These are phyloP conservation scores for Epizoanthus illoricatus DNA, from an alignment of 92 coral and sea anemone species.

Conservation along the genomic window DNA sequence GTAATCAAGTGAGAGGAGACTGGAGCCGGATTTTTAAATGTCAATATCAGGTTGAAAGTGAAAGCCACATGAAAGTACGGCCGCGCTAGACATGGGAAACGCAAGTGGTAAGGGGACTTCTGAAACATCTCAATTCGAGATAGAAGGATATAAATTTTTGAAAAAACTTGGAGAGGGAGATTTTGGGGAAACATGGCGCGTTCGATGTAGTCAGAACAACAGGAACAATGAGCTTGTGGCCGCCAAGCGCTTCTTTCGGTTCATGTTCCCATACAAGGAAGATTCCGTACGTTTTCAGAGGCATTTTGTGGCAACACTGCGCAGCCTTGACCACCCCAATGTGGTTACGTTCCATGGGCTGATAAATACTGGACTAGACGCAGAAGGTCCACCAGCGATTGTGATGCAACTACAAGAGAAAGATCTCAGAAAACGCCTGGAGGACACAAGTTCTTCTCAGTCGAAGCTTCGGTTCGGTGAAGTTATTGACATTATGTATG, in stretches of 20 bases:
- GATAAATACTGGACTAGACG: conserved; percentile 13
- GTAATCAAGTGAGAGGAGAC: no score
- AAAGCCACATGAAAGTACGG: no score
- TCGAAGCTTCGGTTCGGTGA: conserved; percentile 45
- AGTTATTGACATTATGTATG: conserved; percentile 35
- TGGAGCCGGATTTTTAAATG: no score
- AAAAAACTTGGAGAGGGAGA: conserved; percentile 40
- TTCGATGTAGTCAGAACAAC: background rate
- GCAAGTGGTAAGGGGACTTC: no score
- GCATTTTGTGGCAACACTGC: conserved; percentile 29
- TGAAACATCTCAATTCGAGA: no score
- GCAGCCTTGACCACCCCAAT: conserved; percentile 45
- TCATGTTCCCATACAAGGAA: background rate
- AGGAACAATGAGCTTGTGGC: conserved; percentile 34
- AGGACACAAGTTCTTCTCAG: conserved; percentile 22
- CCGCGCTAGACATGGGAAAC: no score
- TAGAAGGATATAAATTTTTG: no score
- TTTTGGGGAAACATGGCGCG: conserved; percentile 37
- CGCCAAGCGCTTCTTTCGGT: conserved; percentile 24
- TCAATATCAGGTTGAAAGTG: no score
- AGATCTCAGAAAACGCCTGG: conserved; percentile 26
- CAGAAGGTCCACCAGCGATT: conserved; percentile 31
- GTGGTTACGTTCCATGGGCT: conserved; percentile 27
- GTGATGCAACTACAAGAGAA: conserved; percentile 47
- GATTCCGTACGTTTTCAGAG: conserved; percentile 28